These are phyloP conservation scores for Acomys russatus DNA, from an alignment of 2,797 vertebrate species.

Conservation along the genomic window DNA sequence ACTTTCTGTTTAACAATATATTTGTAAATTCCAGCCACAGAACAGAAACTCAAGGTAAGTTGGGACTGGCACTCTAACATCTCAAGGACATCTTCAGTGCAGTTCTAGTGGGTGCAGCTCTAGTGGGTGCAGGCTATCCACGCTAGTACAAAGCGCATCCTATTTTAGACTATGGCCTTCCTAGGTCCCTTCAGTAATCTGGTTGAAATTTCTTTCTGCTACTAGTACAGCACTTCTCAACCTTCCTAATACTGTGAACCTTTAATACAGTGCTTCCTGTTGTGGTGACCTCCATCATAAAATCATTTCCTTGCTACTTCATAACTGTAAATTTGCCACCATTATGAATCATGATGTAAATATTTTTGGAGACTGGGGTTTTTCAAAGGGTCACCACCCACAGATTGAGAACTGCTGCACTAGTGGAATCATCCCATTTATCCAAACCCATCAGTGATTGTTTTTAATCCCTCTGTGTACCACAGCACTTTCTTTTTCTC, in stretches of 20 bases:
- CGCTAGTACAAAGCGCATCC: not conserved
- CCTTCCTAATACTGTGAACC: not conserved
- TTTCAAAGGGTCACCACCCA: not conserved
- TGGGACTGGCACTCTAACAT: not conserved
- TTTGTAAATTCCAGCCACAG: constrained; percentile 36
- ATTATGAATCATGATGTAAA: not conserved
- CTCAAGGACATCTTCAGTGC: not conserved
- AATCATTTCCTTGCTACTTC: not conserved
- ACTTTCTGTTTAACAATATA: constrained; percentile 42
- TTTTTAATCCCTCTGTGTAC: constrained; percentile 72
- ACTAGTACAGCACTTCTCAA: not conserved
- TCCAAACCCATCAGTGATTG: constrained; percentile 15
- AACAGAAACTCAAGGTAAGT: not conserved
- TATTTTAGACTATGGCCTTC: not conserved
- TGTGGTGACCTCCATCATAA: not conserved
- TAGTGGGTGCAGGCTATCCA: not conserved
- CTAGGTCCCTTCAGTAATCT: not conserved
- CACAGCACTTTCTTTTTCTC: constrained; percentile 87
- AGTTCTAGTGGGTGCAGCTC: not conserved
- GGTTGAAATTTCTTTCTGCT: constrained; percentile 42
- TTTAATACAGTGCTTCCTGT: not conserved
- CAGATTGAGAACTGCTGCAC: not conserved
- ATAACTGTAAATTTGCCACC: not conserved
- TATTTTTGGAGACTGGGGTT: not conserved
- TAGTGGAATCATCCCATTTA: constrained; percentile 1